Conservation (phyloP, 2,113 vertebrate genomes). For the Macquaria ambigua region DNA sequence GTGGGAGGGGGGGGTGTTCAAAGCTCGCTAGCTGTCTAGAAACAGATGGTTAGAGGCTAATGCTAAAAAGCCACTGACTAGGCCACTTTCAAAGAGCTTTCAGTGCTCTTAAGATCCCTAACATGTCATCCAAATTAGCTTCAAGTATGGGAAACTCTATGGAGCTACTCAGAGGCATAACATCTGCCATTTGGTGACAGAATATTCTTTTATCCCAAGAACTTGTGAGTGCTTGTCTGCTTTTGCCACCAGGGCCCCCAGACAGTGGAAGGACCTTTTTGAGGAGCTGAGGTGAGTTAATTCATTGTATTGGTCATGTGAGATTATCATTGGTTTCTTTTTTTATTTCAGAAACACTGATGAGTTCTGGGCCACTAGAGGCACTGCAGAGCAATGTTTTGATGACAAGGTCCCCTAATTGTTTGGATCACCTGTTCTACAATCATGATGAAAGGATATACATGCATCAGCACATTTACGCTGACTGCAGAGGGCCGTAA, state of each 20-base stretch:
- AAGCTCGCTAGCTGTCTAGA: slow-evolving; percentile 48
- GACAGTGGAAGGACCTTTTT: neutral
- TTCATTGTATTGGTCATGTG: neutral
- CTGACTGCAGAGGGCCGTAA: neutral
- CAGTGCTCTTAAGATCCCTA: slow-evolving; percentile 34
- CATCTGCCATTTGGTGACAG: slow-evolving; percentile 31
- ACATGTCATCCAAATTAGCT: slow-evolving; percentile 46
- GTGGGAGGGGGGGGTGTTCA: slow-evolving; percentile 2
- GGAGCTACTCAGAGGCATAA: neutral
- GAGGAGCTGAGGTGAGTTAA: neutral
- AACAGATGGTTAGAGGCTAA: slow-evolving; percentile 71
- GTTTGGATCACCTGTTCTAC: neutral
- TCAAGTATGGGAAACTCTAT: neutral
- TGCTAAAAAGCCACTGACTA: slow-evolving; percentile 57
- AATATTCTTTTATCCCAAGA: slow-evolving; percentile 26
- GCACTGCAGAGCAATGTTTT: neutral
- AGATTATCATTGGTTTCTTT: neutral
- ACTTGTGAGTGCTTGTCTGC: neutral
- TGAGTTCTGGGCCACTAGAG: neutral
- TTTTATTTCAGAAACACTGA: neutral
- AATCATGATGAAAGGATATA: neutral
- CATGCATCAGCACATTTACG: neutral
- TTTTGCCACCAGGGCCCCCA: neutral
- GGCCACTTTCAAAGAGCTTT: slow-evolving; percentile 56
- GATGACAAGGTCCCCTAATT: too few relatives aligned